Base-by-base conservation (phyloP, 2,888 invertebrate species). In the Drosophila falleni region DNA sequence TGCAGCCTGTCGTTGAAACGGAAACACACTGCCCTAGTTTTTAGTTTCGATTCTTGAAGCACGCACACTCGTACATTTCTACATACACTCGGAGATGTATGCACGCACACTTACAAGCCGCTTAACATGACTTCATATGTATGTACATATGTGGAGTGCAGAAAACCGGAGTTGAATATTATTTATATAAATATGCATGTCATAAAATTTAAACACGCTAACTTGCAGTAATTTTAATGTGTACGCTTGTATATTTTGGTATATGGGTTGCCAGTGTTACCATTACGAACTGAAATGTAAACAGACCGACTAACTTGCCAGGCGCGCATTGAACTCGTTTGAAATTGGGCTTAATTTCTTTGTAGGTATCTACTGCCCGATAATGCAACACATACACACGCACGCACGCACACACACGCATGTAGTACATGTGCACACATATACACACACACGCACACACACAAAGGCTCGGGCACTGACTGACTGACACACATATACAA, bases 21-120 rank as follows among this genome's bases (percentile, higher is more conserved):
- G 83, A 91, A 92, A 90, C 92, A 91, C 90, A 91, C 90, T 91
- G 92, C 89, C 91, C 91, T 92, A 91, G 81, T 91, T 91, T 91
- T 85, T 73, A 88, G 77, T 78, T 78, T 73, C 70, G 74, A 71
- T 65, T 71, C 74, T 62, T 63, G 61, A 49, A 51, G 62, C 70
- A 78, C 62, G 77, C 66, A 72, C 47, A 60, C 70, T 68, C 9
- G 53, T 42, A 60, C 59, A 46, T 41, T 44, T 55, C 23, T 5
- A 42, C 39, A 23, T 39, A n/a, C 35, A 44, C 10, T 15, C 8
- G 9, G 29, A 50, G 9, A 4, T 42, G 53, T 26, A 39, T 53
- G 42, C 50, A 69, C 33, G n/a, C 44, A 58, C 50, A 50, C 55
- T 54, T 50, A 67, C 62, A 65, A 56, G 68, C 65, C 68, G 61